A percentile compares a stretch with the other conserved stretches of the same genome.
These are phyloP conservation scores for Chloropsis cyanopogon DNA, from an alignment of 2,113 vertebrate species.

Conservation along the genomic window DNA sequence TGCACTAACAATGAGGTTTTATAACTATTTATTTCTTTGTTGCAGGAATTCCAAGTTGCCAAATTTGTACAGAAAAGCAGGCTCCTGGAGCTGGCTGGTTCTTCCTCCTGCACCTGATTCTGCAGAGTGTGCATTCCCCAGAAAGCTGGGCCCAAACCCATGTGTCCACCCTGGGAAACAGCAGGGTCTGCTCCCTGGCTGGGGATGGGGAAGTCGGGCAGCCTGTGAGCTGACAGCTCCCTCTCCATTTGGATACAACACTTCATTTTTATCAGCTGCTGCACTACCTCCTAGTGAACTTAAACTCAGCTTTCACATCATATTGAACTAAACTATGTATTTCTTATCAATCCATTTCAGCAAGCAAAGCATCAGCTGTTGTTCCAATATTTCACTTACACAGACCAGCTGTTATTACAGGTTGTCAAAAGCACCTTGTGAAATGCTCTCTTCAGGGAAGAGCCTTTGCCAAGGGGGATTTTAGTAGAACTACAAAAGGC, in stretches of 20 bases:
- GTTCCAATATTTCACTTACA: background rate
- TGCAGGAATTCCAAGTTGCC: background rate
- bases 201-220: background rate
- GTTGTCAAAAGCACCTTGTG: background rate
- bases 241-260: background rate
- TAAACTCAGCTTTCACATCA: background rate
- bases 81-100: background rate
- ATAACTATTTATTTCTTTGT: background rate
- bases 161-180: background rate
- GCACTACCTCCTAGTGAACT: background rate
- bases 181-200: background rate
- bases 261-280: background rate
- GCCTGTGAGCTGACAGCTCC: background rate
- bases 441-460: background rate
- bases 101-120: background rate
- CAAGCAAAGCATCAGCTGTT: background rate
- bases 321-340: background rate
- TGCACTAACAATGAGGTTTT: background rate
- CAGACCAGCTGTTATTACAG: background rate
- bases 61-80: background rate
- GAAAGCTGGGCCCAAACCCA: background rate
- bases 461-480: background rate
- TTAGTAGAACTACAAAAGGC: background rate
- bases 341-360: constrained; percentile 2
- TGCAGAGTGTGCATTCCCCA: background rate